phyloP scores from a whole-genome alignment of 1,140 invertebrate species.

The Ceratina australensis region DNA sequence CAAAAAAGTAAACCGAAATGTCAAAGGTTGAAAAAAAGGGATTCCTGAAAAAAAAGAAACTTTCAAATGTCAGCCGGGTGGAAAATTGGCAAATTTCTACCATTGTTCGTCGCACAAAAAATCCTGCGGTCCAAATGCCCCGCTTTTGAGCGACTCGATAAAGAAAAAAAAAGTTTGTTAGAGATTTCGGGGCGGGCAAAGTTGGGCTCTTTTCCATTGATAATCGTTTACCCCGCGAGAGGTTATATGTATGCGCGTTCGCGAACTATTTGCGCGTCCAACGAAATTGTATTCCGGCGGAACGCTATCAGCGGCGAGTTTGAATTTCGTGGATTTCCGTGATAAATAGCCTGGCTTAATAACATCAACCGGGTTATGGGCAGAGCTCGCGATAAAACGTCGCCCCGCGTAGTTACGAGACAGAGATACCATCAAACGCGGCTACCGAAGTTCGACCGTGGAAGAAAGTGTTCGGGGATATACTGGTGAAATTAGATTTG shows the following conservation, averaged over 20 bases:
- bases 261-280: not conserved
- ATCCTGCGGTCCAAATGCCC: too few relatives aligned
- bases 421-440: not conserved
- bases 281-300: not conserved
- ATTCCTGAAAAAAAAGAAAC: too few relatives aligned
- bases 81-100: too few relatives aligned
- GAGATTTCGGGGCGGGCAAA: too few relatives aligned
- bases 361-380: not conserved
- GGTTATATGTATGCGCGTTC: not conserved
- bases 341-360: conserved; percentile 32
- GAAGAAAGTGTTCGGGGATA: conserved; percentile 12
- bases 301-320: conserved; percentile 9
- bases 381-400: not conserved
- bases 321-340: conserved; percentile 19
- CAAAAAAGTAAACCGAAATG: too few relatives aligned
- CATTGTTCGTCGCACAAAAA: too few relatives aligned
- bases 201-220: not conserved
- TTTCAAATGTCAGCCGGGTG: too few relatives aligned
- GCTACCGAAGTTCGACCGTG: too few relatives aligned
- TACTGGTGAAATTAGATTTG: conserved; percentile 1
- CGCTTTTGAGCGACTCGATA: too few relatives aligned
- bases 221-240: not conserved
- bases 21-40: too few relatives aligned
- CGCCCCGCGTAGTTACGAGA: not conserved
- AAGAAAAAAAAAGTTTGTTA: too few relatives aligned